Evolutionary conservation across 1,140 invertebrate genomes (phyloP), one percentile per base, ranked within the genome.

Genomic region (Eufriesea mexicana): DNA sequence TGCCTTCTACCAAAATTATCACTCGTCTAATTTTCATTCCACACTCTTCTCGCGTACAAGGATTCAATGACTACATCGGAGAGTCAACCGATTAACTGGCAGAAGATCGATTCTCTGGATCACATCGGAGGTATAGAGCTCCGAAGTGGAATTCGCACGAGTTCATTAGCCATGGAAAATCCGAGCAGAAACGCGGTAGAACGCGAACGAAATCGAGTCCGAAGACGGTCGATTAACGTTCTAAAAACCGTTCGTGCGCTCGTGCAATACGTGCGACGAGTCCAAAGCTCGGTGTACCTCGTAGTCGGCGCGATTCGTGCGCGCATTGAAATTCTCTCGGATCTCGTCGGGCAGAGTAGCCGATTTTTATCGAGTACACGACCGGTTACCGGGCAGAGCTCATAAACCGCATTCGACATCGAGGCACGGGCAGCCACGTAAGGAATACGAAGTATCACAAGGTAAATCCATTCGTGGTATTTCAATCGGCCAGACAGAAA

Each of bases 321-420:
- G 81, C 87, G 82, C 87, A 89, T 89, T 89, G 87, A 89, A 89
- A 89, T 89, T 89, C 88, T 68, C 78, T 67, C 51, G 79, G 84
- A 88, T 85, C 84, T 83, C 79, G 67, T 54, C 55, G 51, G 66
- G 35, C 76, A 81, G 86, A 86, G 84, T 88, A 86, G 79, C 77
- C 86, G 87, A 89, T 89, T 89, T 88, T 89, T 86, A 89, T 89
- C 86, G 81, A 86, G 81, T 81, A 88, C 87, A 88, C 81, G 87
- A 74, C 86, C 75, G 84, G 84, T 86, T 84, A 81, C 74, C 70
- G 78, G 66, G 75, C 84, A 64, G 54, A 75, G 75, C 66, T 86
- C 77, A 75, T 79, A 86, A 89, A 89, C 84, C 84, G 84, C 87
- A 84, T 89, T 88, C 80, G 86, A 86, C 83, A 87, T 88, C 73